Evolutionary conservation across 2,113 vertebrate genomes (phyloP).

Genomic region (Australoheros scitulus): DNA sequence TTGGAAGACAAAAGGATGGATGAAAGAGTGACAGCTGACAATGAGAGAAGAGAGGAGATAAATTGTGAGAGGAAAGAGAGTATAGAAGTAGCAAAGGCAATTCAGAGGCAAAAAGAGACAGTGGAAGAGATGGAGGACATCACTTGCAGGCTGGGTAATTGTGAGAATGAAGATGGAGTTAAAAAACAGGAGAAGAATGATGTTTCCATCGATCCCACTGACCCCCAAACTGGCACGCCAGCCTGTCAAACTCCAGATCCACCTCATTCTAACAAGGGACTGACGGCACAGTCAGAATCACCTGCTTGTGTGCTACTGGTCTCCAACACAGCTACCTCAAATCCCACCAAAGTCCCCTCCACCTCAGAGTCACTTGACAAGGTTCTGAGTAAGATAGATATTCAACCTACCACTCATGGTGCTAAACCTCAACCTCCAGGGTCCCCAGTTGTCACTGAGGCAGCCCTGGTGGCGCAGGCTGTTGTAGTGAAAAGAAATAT

Average conservation of each 20-base stretch:
- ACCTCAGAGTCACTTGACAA: conserved; percentile 49
- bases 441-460: conserved; percentile 28
- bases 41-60: conserved; percentile 21
- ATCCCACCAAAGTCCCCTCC: conserved; percentile 62
- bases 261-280: conserved; percentile 30
- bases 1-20: conserved; percentile 27
- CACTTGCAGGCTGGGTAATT: conserved; percentile 10
- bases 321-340: conserved; percentile 76
- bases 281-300: conserved; percentile 38
- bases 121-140: conserved; percentile 29
- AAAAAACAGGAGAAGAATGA: conserved; percentile 24
- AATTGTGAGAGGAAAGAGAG: conserved; percentile 6
- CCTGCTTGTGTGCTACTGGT: conserved; percentile 39
- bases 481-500: conserved; percentile 47
- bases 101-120: conserved; percentile 23
- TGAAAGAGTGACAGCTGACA: conserved; percentile 12
- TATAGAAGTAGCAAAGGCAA: conserved; percentile 4
- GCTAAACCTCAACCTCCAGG: conserved; percentile 50
- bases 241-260: conserved; percentile 33
- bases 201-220: conserved; percentile 6
- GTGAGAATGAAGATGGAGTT: conserved; percentile 21
- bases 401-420: conserved; percentile 55
- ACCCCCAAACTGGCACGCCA: conserved; percentile 18
- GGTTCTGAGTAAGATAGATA: conserved; percentile 48
- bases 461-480: conserved; percentile 27